phyloP scores from a whole-genome alignment of 2,113 vertebrate species.

The Prinia subflava region DNA sequence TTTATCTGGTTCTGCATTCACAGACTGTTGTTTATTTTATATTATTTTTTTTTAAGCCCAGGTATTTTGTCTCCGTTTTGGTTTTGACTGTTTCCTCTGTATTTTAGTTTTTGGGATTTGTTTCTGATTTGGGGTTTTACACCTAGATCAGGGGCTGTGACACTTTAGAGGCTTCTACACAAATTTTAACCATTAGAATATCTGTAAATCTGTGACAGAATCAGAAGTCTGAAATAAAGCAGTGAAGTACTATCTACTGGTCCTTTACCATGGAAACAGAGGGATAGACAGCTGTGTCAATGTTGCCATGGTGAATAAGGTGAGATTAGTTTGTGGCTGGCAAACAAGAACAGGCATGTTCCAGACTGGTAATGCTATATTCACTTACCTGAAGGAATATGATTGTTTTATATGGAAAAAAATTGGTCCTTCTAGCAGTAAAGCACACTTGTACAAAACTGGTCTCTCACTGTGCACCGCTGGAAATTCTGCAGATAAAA shows the following conservation, averaged over 20 bases:
- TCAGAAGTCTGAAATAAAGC: neutral
- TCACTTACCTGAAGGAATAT: neutral
- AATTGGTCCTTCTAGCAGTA: neutral
- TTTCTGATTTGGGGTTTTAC: neutral
- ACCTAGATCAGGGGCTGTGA: neutral
- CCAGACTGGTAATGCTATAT: neutral
- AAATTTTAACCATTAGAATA: neutral
- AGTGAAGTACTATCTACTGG: neutral
- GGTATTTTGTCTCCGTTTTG: neutral
- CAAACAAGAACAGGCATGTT: neutral
- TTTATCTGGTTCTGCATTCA: neutral
- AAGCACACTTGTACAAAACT: neutral
- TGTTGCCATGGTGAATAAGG: slow-evolving; percentile 14
- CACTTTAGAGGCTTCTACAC: neutral
- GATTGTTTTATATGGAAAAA: neutral
- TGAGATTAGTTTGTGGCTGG: neutral
- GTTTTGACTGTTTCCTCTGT: neutral
- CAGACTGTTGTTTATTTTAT: neutral
- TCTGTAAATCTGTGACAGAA: neutral
- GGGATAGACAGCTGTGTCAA: neutral
- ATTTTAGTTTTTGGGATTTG: accelerated
- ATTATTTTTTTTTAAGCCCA: accelerated
- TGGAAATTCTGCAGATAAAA: neutral
- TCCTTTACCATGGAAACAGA: neutral
- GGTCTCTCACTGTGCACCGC: neutral